phyloP scores from a whole-genome alignment of 2,797 vertebrate species.

The Sphenodon punctatus region DNA sequence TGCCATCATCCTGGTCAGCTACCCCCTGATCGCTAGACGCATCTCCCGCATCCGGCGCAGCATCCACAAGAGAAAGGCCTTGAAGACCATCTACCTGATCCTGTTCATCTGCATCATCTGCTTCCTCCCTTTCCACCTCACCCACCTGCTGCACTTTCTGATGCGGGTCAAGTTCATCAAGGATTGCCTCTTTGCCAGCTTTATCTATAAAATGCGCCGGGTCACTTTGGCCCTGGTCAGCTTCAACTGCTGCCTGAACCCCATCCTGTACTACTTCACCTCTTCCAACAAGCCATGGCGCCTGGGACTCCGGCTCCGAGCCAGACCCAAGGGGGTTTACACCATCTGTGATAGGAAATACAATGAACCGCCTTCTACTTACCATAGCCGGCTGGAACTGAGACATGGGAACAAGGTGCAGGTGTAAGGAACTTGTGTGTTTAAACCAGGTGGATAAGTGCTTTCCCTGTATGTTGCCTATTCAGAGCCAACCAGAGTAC shows the following conservation, averaged over 20 bases:
- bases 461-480: accelerated
- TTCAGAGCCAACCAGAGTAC: not conserved
- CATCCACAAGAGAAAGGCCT: slow-evolving; percentile 58
- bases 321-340: slow-evolving; percentile 63
- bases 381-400: accelerated
- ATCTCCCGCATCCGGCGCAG: slow-evolving; percentile 63
- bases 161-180: slow-evolving; percentile 53
- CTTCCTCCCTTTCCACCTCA: slow-evolving; percentile 83
- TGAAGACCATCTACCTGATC: slow-evolving; percentile 73
- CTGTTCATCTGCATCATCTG: slow-evolving; percentile 82
- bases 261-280: slow-evolving; percentile 81
- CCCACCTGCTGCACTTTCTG: slow-evolving; percentile 80
- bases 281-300: slow-evolving; percentile 72
- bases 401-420: accelerated
- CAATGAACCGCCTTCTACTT: accelerated
- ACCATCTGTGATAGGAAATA: slow-evolving; percentile 40
- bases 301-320: slow-evolving; percentile 41
- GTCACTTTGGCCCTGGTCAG: slow-evolving; percentile 80
- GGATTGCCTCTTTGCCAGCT: not conserved
- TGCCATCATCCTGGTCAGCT: slow-evolving; percentile 74
- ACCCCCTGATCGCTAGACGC: slow-evolving; percentile 68
- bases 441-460: not conserved
- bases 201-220: slow-evolving; percentile 73
- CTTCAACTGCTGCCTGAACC: slow-evolving; percentile 85
- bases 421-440: not conserved